phyloP scores from a whole-genome alignment of 2,888 invertebrate genomes.

The Eilema caniola region DNA sequence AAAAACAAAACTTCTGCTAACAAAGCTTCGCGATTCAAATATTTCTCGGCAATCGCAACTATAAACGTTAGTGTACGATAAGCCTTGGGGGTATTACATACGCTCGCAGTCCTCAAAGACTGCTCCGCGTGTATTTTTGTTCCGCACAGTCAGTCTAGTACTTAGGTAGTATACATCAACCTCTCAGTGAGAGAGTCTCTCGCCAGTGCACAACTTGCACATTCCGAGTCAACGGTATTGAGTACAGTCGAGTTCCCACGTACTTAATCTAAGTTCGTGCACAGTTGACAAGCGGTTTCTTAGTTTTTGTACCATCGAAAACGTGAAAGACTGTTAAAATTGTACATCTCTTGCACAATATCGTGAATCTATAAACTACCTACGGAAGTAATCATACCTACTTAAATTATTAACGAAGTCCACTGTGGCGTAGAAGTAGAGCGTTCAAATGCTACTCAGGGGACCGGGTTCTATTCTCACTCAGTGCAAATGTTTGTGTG shows the following conservation, averaged over 20 bases:
- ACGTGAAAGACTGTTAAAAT: not conserved
- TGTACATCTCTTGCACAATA: not conserved
- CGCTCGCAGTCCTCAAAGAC: too few species aligned
- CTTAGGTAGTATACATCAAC: not conserved
- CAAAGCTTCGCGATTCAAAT: too few species aligned
- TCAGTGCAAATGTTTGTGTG: not conserved
- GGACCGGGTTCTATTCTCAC: too few species aligned
- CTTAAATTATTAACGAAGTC: not conserved
- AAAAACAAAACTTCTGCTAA: too few species aligned
- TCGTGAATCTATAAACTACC: not conserved
- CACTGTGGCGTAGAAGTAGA: too few species aligned
- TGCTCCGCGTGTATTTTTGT: too few species aligned
- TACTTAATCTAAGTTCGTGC: not conserved
- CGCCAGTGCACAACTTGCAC: not conserved
- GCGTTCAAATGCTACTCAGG: too few species aligned
- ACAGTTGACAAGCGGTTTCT: not conserved
- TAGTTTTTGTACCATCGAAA: not conserved
- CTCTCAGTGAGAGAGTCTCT: too few species aligned
- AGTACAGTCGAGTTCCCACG: not conserved
- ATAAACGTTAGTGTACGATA: too few species aligned
- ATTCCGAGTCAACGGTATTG: not conserved
- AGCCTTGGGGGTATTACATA: too few species aligned
- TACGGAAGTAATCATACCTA: not conserved
- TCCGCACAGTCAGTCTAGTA: not conserved
- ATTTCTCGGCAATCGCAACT: too few species aligned